Evolutionary conservation across 2,797 vertebrate species (phyloP).

Genomic region (Chaetodon trifasciatus): DNA sequence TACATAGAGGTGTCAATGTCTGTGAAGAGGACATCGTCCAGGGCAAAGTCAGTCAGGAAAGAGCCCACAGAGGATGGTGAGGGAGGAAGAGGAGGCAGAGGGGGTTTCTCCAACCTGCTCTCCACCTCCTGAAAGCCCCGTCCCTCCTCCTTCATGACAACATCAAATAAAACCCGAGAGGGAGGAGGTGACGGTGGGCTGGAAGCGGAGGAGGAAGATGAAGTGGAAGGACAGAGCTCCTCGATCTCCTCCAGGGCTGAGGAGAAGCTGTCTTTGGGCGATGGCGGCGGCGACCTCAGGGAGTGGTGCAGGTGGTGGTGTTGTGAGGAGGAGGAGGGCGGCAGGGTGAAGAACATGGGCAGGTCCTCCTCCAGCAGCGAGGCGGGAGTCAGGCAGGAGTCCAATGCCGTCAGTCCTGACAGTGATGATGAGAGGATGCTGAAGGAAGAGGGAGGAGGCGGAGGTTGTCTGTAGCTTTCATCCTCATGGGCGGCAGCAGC

Average conservation of each 20-base stretch:
- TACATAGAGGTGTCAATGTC: conserved; percentile 99
- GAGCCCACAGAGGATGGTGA: conserved; percentile 87
- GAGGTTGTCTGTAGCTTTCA: conserved; percentile 42
- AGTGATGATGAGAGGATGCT: conserved; percentile 76
- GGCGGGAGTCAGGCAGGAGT: conserved; percentile 96
- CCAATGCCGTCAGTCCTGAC: conserved; percentile 81
- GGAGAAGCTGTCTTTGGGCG: conserved; percentile 83
- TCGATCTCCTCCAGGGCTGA: conserved; percentile 89
- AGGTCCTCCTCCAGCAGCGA: conserved; percentile 92
- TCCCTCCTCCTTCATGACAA: conserved; percentile 74
- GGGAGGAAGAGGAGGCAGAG: conserved; percentile 83
- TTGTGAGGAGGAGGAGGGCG: conserved; percentile 69
- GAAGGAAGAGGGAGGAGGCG: conserved; percentile 82
- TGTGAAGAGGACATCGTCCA: conserved; percentile 97
- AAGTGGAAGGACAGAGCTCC: conserved; percentile 73
- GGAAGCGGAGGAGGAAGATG: conserved; percentile 34
- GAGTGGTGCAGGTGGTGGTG: conserved; percentile 56
- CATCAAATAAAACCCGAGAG: conserved; percentile 25
- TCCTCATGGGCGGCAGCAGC: conserved; percentile 87
- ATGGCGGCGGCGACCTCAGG: conserved; percentile 90
- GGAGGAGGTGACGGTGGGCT: neutral
- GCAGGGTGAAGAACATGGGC: conserved; percentile 74
- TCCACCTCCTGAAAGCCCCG: conserved; percentile 67
- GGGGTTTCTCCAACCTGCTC: conserved; percentile 68
- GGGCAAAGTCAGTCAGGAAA: conserved; percentile 97